Conservation (phyloP, 2,888 invertebrate genomes). For the Teleogryllus oceanicus region DNA sequence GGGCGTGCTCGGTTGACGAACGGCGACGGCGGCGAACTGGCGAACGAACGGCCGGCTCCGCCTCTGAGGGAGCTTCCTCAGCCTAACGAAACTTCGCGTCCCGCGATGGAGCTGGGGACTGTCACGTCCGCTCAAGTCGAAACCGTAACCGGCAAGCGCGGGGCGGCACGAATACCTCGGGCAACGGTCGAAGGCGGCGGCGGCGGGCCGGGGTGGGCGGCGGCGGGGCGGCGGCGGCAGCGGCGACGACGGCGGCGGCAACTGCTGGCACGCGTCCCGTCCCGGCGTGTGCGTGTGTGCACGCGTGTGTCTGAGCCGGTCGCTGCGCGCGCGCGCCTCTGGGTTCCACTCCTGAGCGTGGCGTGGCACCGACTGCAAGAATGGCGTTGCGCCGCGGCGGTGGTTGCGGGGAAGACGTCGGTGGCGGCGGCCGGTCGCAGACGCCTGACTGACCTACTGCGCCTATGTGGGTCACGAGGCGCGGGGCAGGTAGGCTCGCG, state of each 20-base stretch:
- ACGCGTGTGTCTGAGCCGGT: no score
- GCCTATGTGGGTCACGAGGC: slow-evolving; percentile 3
- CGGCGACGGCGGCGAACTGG: no score
- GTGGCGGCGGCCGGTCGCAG: neutral
- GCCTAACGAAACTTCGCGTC: no score
- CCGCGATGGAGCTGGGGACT: no score
- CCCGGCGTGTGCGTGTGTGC: neutral
- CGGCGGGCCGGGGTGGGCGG: neutral
- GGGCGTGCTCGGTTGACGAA: no score
- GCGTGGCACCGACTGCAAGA: neutral
- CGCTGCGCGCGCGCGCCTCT: no score
- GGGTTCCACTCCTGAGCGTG: no score
- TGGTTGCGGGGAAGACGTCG: neutral
- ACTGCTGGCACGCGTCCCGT: neutral
- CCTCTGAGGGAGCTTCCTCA: no score
- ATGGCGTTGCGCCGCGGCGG: neutral
- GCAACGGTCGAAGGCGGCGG: neutral
- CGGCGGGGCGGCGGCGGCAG: neutral
- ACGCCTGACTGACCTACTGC: neutral
- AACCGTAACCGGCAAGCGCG: neutral
- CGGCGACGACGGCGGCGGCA: neutral
- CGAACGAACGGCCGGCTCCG: no score
- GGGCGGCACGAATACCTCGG: neutral
- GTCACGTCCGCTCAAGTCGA: no score
- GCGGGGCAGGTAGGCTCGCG: neutral